Evolutionary conservation across 2,113 vertebrate species (phyloP), one percentile per base, ranked within the genome.

Genomic region (Phrynosoma blainvillii): DNA sequence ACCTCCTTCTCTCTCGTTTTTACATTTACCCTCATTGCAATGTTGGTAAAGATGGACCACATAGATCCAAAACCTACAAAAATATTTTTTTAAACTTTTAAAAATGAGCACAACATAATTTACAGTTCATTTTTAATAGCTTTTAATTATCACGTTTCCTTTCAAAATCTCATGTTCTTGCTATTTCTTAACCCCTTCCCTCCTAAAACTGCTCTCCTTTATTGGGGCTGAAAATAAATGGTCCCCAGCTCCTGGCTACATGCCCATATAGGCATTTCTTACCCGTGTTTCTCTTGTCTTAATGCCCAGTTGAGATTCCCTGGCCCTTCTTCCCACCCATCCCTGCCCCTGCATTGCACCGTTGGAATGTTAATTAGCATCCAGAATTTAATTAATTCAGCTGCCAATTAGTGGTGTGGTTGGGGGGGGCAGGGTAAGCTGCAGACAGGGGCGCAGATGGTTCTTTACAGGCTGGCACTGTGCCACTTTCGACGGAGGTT

Each of bases 351-450:
- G 77, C 91, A 92, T 94, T 88, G 92, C 94, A 95, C 94, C 92
- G 94, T 94, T 92, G 94, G 95, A 95, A 96, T 94, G 93, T 95
- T 96, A 96, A 96, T 96, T 94, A 96, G 95, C 90, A 95, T 91
- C 92, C 77, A 86, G 76, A 25, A 90, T 93, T 95, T 95, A 96
- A 96, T 96, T 96, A 95, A 96, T 96, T 95, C 95, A 91, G 92
- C 87, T 92, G 91, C 93, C 95, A 96, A 96, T 95, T 96, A 95
- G 94, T 93, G 93, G 87, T 85, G 90, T 89, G 91, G 88, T 71
- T 71, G 90, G 77, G 84, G 90, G 86, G 86, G 84, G 59, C 85
- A 90, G 3, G 87, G 92, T 80, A 25, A 68, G 76, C 91, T 92
- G 93, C 93, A 94, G 94, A 93, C 94, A 88, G 95, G 84, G 94